A percentile compares a stretch with the other conserved stretches of the same genome.
Conservation (phyloP, 2,888 invertebrate genomes). For the Hypomecis atomaria region DNA sequence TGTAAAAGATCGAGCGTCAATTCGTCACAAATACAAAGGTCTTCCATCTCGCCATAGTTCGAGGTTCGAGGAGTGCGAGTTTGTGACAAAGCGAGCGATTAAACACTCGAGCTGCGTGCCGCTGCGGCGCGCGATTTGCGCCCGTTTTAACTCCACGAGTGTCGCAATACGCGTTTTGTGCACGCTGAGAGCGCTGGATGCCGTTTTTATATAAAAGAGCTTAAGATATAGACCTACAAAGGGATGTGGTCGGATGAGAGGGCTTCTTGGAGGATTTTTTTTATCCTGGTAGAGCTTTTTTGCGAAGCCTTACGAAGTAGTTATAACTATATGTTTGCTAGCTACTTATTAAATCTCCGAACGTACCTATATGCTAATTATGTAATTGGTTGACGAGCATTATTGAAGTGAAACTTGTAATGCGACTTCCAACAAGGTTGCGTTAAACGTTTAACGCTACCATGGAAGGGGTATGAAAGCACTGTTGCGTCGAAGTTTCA, state of each 20-base stretch:
- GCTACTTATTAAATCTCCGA: no score
- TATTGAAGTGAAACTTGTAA: no score
- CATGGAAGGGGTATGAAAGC: no score
- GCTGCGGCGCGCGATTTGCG: slow-evolving; percentile 41
- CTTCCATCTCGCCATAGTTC: slow-evolving; percentile 40
- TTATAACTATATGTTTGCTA: no score
- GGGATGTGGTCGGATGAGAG: slow-evolving; percentile 16
- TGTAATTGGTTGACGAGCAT: no score
- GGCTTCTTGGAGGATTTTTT: neutral
- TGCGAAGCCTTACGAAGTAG: no score
- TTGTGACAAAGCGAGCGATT: slow-evolving; percentile 72
- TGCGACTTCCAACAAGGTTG: no score
- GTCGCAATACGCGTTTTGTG: slow-evolving; percentile 57
- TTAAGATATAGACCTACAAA: slow-evolving; percentile 22
- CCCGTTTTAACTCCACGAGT: slow-evolving; percentile 55
- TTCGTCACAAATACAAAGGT: neutral
- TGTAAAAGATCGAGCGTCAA: no score
- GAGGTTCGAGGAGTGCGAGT: slow-evolving; percentile 44
- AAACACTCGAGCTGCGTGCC: slow-evolving; percentile 59
- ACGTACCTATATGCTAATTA: no score
- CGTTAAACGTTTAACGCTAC: no score
- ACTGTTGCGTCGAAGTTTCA: no score
- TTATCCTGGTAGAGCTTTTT: neutral
- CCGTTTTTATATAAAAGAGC: slow-evolving; percentile 37
- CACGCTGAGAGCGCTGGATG: slow-evolving; percentile 30